Evolutionary conservation across 1,140 invertebrate genomes (phyloP), one percentile per base, ranked within the genome.

Genomic region (Drosophila sp.): DNA sequence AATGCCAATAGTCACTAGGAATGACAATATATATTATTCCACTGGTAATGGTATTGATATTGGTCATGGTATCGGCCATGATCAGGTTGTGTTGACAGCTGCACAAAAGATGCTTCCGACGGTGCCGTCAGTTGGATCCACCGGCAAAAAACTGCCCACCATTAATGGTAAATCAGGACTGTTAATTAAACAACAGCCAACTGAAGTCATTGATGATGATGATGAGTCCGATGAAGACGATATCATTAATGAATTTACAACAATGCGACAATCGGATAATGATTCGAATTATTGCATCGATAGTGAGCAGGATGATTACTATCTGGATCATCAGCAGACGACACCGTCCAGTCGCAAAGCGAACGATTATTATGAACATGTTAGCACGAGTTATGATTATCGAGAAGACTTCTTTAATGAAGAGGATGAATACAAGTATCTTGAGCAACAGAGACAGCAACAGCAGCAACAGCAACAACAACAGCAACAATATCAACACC

Each of bases 361-460:
- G 16, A 90, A 84, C 40, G 78, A 77, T 89, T 91, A 89, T 82
- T 91, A 91, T 91, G 90, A 90, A 61, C 74, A 84, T 27, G 69
- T 73, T 25, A 74, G 61, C 51, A 75, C 80, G 61, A 72, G 86
- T 73, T 91, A 92, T 80, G 76, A 92, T 66, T 90, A 90, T 79
- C 90, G 80, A 11, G 91, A 93, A 50, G 91, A 92, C 70, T 92
- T 90, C 64, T 90, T 92, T 50, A 92, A 93, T 29, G 91, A 92
- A 71, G 92, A 92, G 45, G 81, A 90, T 65, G 91, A 92, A 50
- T 87, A 89, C 43, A 89, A 90, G 59, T 91, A 92, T 63, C 74
- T 87, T 29, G 80, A 91, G 81, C 66, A 93, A 78, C 84, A 92
- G 79, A 53, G 90, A 62, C 89, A 92, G 66, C 67, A 78, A 66